Percentiles rank a stretch among this genome's conserved stretches.
Conservation (phyloP, 2,888 invertebrate species). For the Lutraria lutraria region DNA sequence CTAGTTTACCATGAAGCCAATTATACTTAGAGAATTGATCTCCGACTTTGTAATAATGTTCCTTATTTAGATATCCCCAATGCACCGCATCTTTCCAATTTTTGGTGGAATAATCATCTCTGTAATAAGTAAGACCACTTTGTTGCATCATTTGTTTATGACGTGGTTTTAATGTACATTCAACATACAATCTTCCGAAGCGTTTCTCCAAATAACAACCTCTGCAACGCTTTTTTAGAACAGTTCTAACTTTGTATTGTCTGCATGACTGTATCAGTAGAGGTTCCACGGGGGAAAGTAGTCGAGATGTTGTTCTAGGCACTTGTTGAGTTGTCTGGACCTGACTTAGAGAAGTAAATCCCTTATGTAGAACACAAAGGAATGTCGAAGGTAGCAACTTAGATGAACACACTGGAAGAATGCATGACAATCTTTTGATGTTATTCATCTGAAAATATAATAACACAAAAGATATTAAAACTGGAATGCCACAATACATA, state of each 20-base stretch:
- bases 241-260: slow-evolving; percentile 79
- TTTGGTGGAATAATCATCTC: slow-evolving; percentile 79
- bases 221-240: slow-evolving; percentile 79
- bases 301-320: not conserved
- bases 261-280: slow-evolving; percentile 52
- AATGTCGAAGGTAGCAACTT: not conserved
- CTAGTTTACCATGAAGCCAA: slow-evolving; percentile 78
- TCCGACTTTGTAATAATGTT: slow-evolving; percentile 69
- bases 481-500: no score
- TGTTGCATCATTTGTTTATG: slow-evolving; percentile 85
- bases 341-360: not conserved
- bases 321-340: not conserved
- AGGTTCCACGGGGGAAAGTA: not conserved
- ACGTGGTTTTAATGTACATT: slow-evolving; percentile 83
- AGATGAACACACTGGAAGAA: not conserved
- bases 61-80: slow-evolving; percentile 67
- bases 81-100: slow-evolving; percentile 64
- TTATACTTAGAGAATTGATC: slow-evolving; percentile 69
- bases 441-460: slow-evolving; percentile 10
- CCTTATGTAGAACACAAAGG: not conserved
- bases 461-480: no score
- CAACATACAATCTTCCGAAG: slow-evolving; percentile 82
- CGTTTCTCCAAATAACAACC: slow-evolving; percentile 84
- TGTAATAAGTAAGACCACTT: slow-evolving; percentile 68
- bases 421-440: not conserved